Base-by-base conservation (phyloP, 2,797 vertebrate species). In the Gallirallus australis region DNA sequence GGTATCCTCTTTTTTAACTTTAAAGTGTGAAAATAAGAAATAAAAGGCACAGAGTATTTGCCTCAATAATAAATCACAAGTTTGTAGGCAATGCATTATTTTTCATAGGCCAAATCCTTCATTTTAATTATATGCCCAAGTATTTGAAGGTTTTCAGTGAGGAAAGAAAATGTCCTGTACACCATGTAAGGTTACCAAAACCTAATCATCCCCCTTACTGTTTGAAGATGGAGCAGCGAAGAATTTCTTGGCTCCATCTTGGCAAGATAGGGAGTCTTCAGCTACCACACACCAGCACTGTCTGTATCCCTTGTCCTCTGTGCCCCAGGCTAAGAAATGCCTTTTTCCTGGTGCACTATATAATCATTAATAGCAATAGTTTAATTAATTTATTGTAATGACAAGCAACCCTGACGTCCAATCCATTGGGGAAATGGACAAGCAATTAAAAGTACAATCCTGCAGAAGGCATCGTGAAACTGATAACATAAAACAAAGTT, bases 381-480 rank as follows among this genome's bases (percentile, higher is more conserved):
- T 76, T 86, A 73, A 86, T 82, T 82, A 68, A 86, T 80, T 83
- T 53, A 84, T 61, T 77, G 40, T 53, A 77, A 89, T 71, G 57
- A 82, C 71, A 82, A 86, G 31, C 31, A 86, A 70, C 14, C 7
- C 52, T 76, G 80, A 68, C 70, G 73, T 9, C 2, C 2, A 86
- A 60, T 23, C 39, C 6, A 1, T 64, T 7, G 35, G 48, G 64
- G 53, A 90, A 57, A 52, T 18, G 9, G 57, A 68, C 18, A 90
- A 94, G 73, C 45, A 85, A 91, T 86, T 93, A 86, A 90, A 95
- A 93, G 84, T 24, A 54, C 33, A 94, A 23, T 73, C 45, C 83
- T 92, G 39, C 40, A 93, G 48, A 92, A 94, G 25, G 37, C 2
- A 3, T 80, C 33, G 31, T 24, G 56, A 90, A 95, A 73, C 15